Evolutionary conservation across 2,888 invertebrate species (phyloP).

Genomic region (Protophormia terraenovae): DNA sequence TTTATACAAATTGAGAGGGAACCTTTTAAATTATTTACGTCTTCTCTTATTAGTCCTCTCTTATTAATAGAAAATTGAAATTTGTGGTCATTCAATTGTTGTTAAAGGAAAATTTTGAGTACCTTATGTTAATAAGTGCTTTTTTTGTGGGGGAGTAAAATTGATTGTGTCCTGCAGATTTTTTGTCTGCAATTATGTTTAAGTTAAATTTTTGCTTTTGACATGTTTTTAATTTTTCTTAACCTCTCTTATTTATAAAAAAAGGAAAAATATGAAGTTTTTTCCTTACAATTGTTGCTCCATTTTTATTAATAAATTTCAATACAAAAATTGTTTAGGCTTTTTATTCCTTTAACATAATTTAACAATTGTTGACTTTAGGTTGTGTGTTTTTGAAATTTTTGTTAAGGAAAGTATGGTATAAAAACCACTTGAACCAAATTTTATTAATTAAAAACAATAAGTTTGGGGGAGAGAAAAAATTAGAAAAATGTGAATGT

Average conservation of each 20-base stretch:
- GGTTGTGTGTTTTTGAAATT: background rate
- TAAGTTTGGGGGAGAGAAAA: background rate
- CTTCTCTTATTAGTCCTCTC: background rate
- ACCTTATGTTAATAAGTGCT: background rate
- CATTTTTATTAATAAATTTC: background rate
- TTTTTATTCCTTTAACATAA: background rate
- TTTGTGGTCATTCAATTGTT: constrained; percentile 7
- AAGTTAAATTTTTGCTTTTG: constrained; percentile 41
- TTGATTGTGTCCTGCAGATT: background rate
- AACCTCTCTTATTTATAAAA: too few species aligned
- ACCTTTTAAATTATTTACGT: background rate
- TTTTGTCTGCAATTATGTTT: constrained; percentile 23
- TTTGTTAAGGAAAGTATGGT: background rate
- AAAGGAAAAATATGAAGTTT: background rate
- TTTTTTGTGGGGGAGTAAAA: too few species aligned
- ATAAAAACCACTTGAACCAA: background rate
- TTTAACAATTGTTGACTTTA: background rate
- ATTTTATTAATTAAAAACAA: background rate
- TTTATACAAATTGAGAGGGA: background rate
- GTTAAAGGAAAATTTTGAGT: background rate
- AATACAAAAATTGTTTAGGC: background rate
- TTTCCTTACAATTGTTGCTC: constrained; percentile 8
- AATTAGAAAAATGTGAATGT: background rate
- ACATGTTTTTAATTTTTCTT: constrained; percentile 30
- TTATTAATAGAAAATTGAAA: constrained; percentile 29